Conservation (phyloP, 2,797 vertebrate species). For the Epinephelus malabaricus region DNA sequence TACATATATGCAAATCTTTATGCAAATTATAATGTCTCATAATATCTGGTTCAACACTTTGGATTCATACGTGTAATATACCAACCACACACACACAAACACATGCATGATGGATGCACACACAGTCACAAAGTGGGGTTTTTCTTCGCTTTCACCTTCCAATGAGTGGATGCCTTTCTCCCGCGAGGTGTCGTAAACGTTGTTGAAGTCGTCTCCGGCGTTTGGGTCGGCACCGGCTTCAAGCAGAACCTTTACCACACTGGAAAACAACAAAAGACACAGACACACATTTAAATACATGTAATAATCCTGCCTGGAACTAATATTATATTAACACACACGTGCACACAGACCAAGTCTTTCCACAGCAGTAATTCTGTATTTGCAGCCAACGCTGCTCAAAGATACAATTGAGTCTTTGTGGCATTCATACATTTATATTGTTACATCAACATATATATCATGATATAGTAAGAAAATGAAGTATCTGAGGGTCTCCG, state of each 20-base stretch:
- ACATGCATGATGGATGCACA: not conserved
- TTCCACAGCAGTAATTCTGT: not conserved
- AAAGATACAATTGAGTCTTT: not conserved
- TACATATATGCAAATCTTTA: conserved; percentile 92
- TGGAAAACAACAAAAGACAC: conserved; percentile 67
- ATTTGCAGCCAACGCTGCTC: not conserved
- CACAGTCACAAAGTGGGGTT: not conserved
- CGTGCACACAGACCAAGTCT: conserved; percentile 1
- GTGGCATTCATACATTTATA: not conserved
- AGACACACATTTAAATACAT: conserved; percentile 17
- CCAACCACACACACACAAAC: conserved; percentile 25
- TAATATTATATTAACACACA: conserved; percentile 1
- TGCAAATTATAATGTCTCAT: conserved; percentile 75
- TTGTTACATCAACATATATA: not conserved
- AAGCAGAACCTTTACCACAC: conserved; percentile 90
- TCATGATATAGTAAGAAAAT: not conserved
- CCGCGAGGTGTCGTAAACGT: conserved; percentile 92
- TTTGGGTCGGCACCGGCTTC: conserved; percentile 93
- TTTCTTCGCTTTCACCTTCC: conserved; percentile 88
- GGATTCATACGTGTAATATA: conserved; percentile 74
- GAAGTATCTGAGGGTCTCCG: not conserved
- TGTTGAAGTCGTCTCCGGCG: conserved; percentile 94
- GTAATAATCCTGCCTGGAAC: not conserved
- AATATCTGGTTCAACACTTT: conserved; percentile 63
- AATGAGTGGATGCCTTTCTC: conserved; percentile 94